Base-by-base conservation (phyloP, 2,113 vertebrate genomes). In the Nibea coibor region DNA sequence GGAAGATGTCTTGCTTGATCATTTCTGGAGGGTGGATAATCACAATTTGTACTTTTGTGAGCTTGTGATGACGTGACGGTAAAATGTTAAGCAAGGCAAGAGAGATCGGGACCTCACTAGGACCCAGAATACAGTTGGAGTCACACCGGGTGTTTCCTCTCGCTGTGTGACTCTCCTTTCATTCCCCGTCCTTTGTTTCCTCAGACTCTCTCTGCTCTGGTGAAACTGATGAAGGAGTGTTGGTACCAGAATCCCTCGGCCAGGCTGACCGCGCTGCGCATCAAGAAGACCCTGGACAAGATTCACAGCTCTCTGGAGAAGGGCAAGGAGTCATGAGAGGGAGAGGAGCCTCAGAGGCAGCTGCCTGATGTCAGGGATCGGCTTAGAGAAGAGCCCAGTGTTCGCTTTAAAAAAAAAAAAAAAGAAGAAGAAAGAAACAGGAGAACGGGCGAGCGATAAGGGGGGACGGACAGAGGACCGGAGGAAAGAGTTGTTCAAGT, bases 161-260 rank as follows among this genome's bases (percentile, higher is more conserved):
- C 28, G 26, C 17, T 50, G 75, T 45, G 20, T 45, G 35, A 50
- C 48, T 45, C 39, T 59, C 20, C 4, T 57, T 54, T 42, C 39
- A 24, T 24, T 28, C 56, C 28, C 22, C 15, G 4, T 22, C 19
- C 14, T 62, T 20, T 31, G 4, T 19, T 28, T 39, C 11, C 72
- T 14, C 84, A 96, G 95, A 96, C 93, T 2, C 92, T 96, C 74
- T 96, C 94, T 1, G 95, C 95, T 59, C 83, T 95, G 75, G 95
- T 96, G 65, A 96, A 96, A 71, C 94, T 96, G 85, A 96, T 96
- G 95, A 96, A 95, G 83, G 95, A 96, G 90, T 96, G 95, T 42
- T 96, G 95, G 95, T 96, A 96, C 92, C 95, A 96, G 89, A 96
- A 96, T 88, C 95, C 95, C 0, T 96, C 95, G 4, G 95, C 95